Base-by-base conservation (phyloP, 2,797 vertebrate genomes). In the Tauraco hartlaubi region DNA sequence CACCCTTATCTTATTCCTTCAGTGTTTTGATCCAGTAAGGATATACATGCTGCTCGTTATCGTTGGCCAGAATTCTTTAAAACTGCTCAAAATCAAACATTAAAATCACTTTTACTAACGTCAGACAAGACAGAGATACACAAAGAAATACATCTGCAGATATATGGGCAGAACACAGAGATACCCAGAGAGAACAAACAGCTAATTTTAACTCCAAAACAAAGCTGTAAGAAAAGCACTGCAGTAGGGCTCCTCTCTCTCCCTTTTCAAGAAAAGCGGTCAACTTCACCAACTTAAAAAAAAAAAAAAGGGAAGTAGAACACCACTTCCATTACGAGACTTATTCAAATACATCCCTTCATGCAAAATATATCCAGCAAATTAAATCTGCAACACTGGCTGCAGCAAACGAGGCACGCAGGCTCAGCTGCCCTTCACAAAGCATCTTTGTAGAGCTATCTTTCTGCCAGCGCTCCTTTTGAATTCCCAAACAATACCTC, bases 391-490 rank as follows among this genome's bases (percentile, higher is more conserved):
- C 85, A 76, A 90, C 92, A 72, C 73, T 90, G 92, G 85, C 85
- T 86, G 94, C 92, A 69, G 95, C 82, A 85, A 95, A 76, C 82
- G 81, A 82, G 81, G 83, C 75, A 0, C 9, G 1, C 85, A 88
- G 90, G 85, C 95, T 96, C 69, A 72, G 94, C 93, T 63, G 83
- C 95, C 90, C 85, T 78, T 90, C 94, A 97, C 96, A 97, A 97
- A 97, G 95, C 90, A 96, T 96, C 96, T 96, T 97, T 97, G 96
- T 97, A 52, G 93, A 84, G 92, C 92, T 90, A 96, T 96, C 94
- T 96, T 90, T 94, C 93, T 94, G 93, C 85, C 94, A 96, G 85
- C 4, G 1, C 77, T 96, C 95, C 95, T 96, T 97, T 97, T 97
- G 83, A 97, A 97, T 96, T 86, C 79, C 73, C 90, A 96, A 96